Evolutionary conservation across 2,888 invertebrate genomes (phyloP).

Genomic region (Lottia scabra): DNA sequence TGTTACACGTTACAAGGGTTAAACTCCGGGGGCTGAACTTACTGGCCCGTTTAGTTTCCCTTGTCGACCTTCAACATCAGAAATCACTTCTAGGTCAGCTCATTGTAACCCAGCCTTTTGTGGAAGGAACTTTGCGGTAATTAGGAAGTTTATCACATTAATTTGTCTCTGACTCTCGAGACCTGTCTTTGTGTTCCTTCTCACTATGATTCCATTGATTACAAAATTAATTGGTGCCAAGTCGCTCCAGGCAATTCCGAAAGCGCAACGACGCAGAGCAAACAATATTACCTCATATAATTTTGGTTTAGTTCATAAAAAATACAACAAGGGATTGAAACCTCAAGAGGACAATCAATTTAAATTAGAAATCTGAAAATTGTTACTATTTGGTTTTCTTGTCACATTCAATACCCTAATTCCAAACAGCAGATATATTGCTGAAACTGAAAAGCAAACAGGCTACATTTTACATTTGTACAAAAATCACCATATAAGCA

Average conservation of each 20-base stretch:
- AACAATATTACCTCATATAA: constrained; percentile 1
- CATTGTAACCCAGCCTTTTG: constrained; percentile 11
- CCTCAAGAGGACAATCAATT: not conserved
- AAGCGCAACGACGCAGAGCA: not conserved
- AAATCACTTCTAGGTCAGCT: not conserved
- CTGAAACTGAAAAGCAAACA: no score
- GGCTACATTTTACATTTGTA: no score
- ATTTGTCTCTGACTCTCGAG: constrained; percentile 17
- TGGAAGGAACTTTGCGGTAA: constrained; percentile 10
- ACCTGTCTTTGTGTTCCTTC: constrained; percentile 11
- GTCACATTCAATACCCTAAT: no score
- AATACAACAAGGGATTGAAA: not conserved
- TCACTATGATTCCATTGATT: not conserved
- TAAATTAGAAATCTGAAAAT: no score
- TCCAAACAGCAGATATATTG: no score
- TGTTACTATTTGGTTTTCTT: no score
- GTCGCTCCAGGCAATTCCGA: not conserved
- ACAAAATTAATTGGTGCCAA: not conserved
- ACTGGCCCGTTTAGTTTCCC: not conserved
- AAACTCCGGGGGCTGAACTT: not conserved
- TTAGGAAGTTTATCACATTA: constrained; percentile 25
- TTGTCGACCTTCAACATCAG: not conserved
- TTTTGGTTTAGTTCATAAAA: not conserved
- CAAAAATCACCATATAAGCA: no score
- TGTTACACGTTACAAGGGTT: not conserved